Evolutionary conservation across 2,797 vertebrate genomes (phyloP).

Genomic region (Semaprochilodus insignis): DNA sequence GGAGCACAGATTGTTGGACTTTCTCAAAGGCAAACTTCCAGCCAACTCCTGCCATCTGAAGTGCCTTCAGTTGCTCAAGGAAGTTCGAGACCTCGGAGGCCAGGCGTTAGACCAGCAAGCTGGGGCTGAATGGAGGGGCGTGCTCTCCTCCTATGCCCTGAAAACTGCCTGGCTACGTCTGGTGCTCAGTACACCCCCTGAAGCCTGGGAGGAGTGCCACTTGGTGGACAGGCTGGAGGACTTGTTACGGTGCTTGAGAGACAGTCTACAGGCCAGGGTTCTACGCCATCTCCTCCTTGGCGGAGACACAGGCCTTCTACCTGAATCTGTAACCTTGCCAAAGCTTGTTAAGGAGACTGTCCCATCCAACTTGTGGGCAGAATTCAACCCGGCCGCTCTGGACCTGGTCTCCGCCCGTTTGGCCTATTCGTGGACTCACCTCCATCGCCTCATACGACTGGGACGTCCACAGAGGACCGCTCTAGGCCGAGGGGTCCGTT

Average conservation of each 20-base stretch:
- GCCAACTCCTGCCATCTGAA: slow-evolving; percentile 84
- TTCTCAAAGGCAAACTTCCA: slow-evolving; percentile 80
- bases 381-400: slow-evolving; percentile 72
- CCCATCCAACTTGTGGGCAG: slow-evolving; percentile 80
- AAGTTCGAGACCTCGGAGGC: slow-evolving; percentile 80
- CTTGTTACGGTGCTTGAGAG: slow-evolving; percentile 77
- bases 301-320: slow-evolving; percentile 61
- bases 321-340: slow-evolving; percentile 78
- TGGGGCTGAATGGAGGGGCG: slow-evolving; percentile 74
- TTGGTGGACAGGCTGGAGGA: slow-evolving; percentile 82
- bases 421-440: slow-evolving; percentile 81
- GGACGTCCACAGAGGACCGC: slow-evolving; percentile 74
- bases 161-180: slow-evolving; percentile 83
- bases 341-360: slow-evolving; percentile 78
- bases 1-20: slow-evolving; percentile 83
- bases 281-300: slow-evolving; percentile 84
- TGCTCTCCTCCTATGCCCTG: slow-evolving; percentile 83
- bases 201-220: slow-evolving; percentile 81
- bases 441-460: slow-evolving; percentile 79
- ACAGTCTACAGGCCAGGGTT: slow-evolving; percentile 74
- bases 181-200: slow-evolving; percentile 72
- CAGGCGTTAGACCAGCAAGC: slow-evolving; percentile 76
- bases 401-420: slow-evolving; percentile 77
- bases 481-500: slow-evolving; percentile 58
- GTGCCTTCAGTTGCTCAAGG: slow-evolving; percentile 87